Conservation (phyloP, 2,113 vertebrate genomes). For the Ameiurus melas region DNA sequence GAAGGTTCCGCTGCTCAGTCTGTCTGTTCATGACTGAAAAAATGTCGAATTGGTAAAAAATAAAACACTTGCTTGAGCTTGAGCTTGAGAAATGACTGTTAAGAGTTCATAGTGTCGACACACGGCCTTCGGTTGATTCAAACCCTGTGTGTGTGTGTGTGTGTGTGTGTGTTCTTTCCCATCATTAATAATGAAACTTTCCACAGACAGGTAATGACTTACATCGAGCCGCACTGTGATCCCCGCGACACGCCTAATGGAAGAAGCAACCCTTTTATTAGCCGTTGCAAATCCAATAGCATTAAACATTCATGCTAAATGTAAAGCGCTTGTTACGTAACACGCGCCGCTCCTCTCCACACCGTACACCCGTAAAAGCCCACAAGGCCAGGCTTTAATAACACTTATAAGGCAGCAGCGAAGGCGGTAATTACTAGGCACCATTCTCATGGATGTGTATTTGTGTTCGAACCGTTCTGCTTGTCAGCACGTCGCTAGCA, state of each 20-base stretch:
- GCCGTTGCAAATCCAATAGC: constrained; percentile 19
- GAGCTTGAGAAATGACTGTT: not conserved
- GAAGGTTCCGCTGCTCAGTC: not conserved
- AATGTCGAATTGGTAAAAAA: too few relatives aligned
- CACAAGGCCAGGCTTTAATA: constrained; percentile 2
- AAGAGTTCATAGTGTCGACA: not conserved
- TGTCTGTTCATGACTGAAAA: too few relatives aligned
- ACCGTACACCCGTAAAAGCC: not conserved
- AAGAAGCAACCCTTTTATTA: constrained; percentile 29
- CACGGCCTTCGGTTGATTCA: not conserved
- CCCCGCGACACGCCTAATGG: constrained; percentile 39
- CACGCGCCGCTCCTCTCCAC: not conserved
- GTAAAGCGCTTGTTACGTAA: constrained; percentile 20
- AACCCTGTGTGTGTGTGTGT: not conserved
- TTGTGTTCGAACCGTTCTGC: constrained; percentile 23
- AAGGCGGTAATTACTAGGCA: constrained; percentile 20
- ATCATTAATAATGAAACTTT: not conserved
- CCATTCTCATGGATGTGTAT: constrained; percentile 25
- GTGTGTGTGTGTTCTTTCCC: not conserved
- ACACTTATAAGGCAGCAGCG: constrained; percentile 8
- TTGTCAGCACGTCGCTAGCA: constrained; percentile 8
- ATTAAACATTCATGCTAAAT: constrained; percentile 40
- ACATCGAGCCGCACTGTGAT: not conserved
- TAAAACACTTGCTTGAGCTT: too few relatives aligned
- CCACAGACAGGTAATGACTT: constrained; percentile 17